Evolutionary conservation across 2,113 vertebrate genomes (phyloP), one percentile per base, ranked within the genome.

Genomic region (Galbula dea): DNA sequence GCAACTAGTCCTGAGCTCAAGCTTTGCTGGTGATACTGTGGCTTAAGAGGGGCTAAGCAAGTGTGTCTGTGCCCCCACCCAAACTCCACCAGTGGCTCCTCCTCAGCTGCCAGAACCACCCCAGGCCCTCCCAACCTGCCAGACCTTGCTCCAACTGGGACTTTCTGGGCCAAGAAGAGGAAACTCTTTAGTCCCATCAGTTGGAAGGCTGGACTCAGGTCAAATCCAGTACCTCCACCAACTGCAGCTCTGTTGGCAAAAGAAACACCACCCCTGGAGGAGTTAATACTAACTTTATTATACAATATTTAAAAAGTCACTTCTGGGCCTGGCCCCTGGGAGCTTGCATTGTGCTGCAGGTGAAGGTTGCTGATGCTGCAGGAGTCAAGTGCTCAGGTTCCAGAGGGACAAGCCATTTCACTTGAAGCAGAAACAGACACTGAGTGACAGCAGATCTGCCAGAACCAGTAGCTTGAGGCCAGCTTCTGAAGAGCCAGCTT

Each of bases 201-300:
- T 0, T 37, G 37, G 54, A 39, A 45, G 48, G 19, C 48, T 4
- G 26, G 34, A 21, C 65, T 71, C 19, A 1, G 30, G 68, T 39
- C 26, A 34, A 34, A 79, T 14, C 3, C 3, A 46, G 74, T 7
- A 11, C 68, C 32, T 79, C 55, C 55, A 11, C 85, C 0, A 6
- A 34, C 2, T 37, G 65, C 85, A 57, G 32, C 69, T 22, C 51
- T 27, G 15, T 46, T 61, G 54, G 61, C 87, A 80, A 91, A 89
- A 46, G 45, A 72, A 36, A 4, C 29, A 11, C 55, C 55, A 17
- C 39, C 19, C 13, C 95, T 18, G 71, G 13, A 83, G 63, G 76
- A 95, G 93, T 95, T 89, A 86, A 91, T 73, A 77, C 79, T 81
- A 91, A 78, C 94, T 97, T 96, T 96, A 97, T 97, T 95, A 83